phyloP scores from a whole-genome alignment of 2,113 vertebrate genomes.

The Anser cygnoides region DNA sequence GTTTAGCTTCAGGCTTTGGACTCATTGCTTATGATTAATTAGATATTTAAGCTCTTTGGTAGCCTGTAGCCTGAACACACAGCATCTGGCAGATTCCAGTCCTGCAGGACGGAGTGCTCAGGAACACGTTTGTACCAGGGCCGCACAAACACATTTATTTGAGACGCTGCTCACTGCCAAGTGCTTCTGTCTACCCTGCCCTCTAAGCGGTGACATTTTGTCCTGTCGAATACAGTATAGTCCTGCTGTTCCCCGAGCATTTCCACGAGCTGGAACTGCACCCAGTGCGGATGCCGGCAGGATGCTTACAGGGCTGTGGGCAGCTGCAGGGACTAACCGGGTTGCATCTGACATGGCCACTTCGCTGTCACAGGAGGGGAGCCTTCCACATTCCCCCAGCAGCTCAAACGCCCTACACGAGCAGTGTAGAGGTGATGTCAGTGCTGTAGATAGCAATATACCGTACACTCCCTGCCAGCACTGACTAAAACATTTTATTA shows the following conservation, averaged over 20 bases:
- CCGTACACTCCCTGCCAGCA: not conserved
- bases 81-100: not conserved
- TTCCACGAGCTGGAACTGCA: not conserved
- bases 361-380: not conserved
- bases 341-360: not conserved
- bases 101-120: not conserved
- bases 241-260: not conserved
- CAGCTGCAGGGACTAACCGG: not conserved
- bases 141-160: not conserved
- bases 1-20: slow-evolving; percentile 4
- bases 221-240: not conserved
- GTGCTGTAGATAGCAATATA: not conserved
- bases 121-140: not conserved
- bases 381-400: not conserved
- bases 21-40: not conserved
- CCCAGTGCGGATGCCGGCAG: not conserved
- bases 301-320: not conserved
- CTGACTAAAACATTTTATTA: not conserved
- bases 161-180: not conserved
- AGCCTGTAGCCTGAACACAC: not conserved
- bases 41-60: not conserved
- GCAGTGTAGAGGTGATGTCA: not conserved
- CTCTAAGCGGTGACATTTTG: not conserved
- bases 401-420: accelerated
- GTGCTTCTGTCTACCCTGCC: not conserved